Evolutionary conservation across 2,113 vertebrate species (phyloP).

Genomic region (Ariopsis seemanni): DNA sequence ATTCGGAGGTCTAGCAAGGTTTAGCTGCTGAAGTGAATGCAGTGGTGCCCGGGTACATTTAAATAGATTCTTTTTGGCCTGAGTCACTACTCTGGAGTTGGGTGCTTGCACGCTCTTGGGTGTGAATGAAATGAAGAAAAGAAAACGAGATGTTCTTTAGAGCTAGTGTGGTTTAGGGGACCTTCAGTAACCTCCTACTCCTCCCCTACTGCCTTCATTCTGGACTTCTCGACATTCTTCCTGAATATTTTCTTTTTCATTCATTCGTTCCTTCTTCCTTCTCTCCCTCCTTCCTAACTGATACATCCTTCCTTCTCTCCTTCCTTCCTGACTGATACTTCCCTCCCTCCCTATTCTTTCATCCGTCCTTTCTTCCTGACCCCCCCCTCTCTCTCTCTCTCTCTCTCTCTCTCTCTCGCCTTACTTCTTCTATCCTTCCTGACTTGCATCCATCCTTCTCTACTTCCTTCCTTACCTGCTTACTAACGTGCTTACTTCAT

Average conservation of each 20-base stretch:
- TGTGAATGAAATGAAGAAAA: background rate
- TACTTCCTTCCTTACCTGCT: background rate
- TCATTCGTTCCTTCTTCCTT: background rate
- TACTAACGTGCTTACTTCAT: background rate
- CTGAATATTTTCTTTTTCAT: too few relatives aligned
- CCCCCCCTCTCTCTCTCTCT: background rate
- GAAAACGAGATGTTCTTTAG: background rate
- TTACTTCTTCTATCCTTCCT: background rate
- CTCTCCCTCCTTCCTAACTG: background rate
- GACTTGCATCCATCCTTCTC: background rate
- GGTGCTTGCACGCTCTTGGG: background rate
- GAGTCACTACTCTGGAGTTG: background rate
- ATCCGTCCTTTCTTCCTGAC: background rate
- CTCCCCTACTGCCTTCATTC: background rate
- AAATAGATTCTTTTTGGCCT: background rate
- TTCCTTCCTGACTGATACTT: background rate
- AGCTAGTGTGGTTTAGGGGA: background rate
- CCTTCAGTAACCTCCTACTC: background rate
- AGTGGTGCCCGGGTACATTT: background rate
- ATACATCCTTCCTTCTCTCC: background rate
- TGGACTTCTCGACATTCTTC: background rate
- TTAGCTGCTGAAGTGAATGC: background rate
- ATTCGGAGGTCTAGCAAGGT: background rate
- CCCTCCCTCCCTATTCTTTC: background rate
- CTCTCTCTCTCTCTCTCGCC: too few relatives aligned